Conservation (phyloP, 2,888 invertebrate species). For the Chrysotoxum bicinctum region DNA sequence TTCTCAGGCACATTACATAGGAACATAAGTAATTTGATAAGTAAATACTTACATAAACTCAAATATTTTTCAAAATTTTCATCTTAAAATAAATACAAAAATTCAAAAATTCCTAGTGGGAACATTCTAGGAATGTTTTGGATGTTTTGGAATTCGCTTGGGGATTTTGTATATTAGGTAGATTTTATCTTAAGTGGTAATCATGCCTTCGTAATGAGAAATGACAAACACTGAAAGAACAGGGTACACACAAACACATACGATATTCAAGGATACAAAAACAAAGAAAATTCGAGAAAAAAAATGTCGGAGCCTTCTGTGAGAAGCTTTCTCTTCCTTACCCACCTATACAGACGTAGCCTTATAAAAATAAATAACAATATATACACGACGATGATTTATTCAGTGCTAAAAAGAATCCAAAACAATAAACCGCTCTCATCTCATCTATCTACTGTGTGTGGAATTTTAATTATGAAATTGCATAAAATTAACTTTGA, state of each 20-base stretch:
- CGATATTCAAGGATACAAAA: constrained; percentile 54
- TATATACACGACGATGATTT: constrained; percentile 58
- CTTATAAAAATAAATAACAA: constrained; percentile 23
- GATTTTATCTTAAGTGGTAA: neutral
- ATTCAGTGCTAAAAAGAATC: constrained; percentile 60
- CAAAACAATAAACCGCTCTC: constrained; percentile 62
- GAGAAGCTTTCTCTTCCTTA: neutral
- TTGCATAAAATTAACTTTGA: constrained; percentile 71
- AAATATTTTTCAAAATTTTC: too few species aligned
- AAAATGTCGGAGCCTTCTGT: constrained; percentile 3
- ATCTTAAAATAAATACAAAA: too few species aligned
- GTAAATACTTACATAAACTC: too few species aligned
- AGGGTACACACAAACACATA: neutral
- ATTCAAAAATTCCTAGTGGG: too few species aligned
- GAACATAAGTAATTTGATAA: too few species aligned
- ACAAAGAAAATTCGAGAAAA: constrained; percentile 20
- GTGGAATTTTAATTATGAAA: constrained; percentile 71
- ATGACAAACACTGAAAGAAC: neutral
- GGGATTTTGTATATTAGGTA: too few species aligned
- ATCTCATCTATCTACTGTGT: constrained; percentile 39
- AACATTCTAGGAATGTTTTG: too few species aligned
- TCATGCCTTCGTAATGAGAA: neutral
- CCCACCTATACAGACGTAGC: neutral
- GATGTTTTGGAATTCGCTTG: too few species aligned
- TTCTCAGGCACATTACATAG: too few species aligned